phyloP scores from a whole-genome alignment of 2,888 invertebrate species.

The Trypoxylon attenuatum region DNA sequence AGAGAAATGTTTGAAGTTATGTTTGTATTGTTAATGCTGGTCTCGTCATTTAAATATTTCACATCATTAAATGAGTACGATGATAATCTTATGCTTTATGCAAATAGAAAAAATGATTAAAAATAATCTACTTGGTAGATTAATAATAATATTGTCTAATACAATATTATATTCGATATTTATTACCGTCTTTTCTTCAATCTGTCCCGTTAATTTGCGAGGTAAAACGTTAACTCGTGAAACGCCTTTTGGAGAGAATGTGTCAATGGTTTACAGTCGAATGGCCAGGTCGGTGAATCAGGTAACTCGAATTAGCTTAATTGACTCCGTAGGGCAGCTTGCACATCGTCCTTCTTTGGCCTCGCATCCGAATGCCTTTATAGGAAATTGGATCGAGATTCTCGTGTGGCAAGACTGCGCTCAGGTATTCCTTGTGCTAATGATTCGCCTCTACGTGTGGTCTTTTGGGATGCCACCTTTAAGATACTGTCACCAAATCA shows the following conservation, averaged over 20 bases:
- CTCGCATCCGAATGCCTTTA: constrained; percentile 14
- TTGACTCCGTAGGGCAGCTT: constrained; percentile 28
- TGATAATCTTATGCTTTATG: no score
- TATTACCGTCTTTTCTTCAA: no score
- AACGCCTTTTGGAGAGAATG: neutral
- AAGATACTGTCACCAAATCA: constrained; percentile 12
- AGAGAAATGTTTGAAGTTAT: no score
- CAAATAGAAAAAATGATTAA: no score
- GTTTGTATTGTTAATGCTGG: no score
- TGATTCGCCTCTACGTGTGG: constrained; percentile 32
- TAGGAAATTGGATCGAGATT: constrained; percentile 32
- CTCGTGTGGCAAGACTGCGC: constrained; percentile 11
- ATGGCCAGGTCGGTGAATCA: constrained; percentile 19
- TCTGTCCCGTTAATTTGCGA: neutral
- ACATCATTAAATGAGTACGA: no score
- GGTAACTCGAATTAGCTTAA: constrained; percentile 36
- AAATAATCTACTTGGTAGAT: no score
- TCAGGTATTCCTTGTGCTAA: constrained; percentile 30
- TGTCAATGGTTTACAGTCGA: constrained; percentile 14
- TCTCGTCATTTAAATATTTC: no score
- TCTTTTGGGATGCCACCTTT: constrained; percentile 12
- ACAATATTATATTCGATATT: no score
- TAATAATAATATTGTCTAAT: no score
- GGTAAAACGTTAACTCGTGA: neutral
- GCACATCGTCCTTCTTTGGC: constrained; percentile 21